These are phyloP conservation scores for Sialis lutaria DNA, from an alignment of 2,888 invertebrate genomes.

Conservation along the genomic window DNA sequence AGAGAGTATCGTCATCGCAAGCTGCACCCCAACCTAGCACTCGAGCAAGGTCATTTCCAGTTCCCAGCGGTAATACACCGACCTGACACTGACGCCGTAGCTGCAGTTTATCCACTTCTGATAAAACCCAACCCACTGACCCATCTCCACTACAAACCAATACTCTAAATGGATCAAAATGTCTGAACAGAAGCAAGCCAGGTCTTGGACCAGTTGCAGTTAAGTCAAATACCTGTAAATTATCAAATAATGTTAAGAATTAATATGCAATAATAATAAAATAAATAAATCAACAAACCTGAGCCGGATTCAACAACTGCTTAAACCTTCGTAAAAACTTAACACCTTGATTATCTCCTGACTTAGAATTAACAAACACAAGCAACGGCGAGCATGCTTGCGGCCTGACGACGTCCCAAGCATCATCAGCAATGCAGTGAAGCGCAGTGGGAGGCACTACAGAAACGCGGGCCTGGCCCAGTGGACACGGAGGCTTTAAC, in stretches of 20 bases:
- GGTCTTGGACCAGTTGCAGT: conserved; percentile 76
- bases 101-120: conserved; percentile 85
- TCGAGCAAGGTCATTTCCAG: conserved; percentile 89
- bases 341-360: conserved; percentile 94
- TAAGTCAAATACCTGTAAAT: conserved; percentile 65
- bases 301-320: conserved; percentile 89
- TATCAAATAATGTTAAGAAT: no score
- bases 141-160: conserved; percentile 96
- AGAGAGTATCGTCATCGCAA: conserved; percentile 87
- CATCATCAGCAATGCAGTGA: conserved; percentile 82
- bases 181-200: conserved; percentile 72
- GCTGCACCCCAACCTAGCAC: conserved; percentile 94
- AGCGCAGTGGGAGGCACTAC: conserved; percentile 89
- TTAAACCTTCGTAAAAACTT: conserved; percentile 90
- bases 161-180: conserved; percentile 90
- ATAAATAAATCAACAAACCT: conserved; percentile 21
- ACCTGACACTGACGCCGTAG: conserved; percentile 80
- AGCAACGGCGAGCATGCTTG: conserved; percentile 55
- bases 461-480: conserved; percentile 79
- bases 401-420: conserved; percentile 73
- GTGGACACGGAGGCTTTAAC: conserved; percentile 60
- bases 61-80: conserved; percentile 87
- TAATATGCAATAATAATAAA: no score
- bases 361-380: conserved; percentile 95
- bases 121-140: conserved; percentile 94